These are phyloP conservation scores for Dorcus hopei DNA, from an alignment of 2,888 invertebrate species.

Conservation along the genomic window DNA sequence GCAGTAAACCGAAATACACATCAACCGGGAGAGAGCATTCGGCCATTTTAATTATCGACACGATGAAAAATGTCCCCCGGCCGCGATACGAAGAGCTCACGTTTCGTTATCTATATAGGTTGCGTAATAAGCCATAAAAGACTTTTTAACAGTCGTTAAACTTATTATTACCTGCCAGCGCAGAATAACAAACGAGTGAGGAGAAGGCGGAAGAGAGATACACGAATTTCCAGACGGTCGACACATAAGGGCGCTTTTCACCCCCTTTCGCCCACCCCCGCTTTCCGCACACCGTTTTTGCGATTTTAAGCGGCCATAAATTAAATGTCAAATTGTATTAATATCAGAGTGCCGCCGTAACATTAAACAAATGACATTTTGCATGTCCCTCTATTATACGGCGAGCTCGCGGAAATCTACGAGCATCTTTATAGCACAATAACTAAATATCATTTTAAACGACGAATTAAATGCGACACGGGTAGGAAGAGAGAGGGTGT, in stretches of 20 bases:
- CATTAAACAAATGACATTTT: conserved; percentile 41
- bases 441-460: conserved; percentile 2
- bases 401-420: background rate
- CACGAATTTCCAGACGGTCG: background rate
- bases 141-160: background rate
- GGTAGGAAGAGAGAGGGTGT: too few species aligned
- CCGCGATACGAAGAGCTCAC: background rate
- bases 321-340: conserved; percentile 42
- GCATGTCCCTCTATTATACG: conserved; percentile 25
- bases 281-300: conserved; percentile 23
- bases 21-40: too few species aligned
- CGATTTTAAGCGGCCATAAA: conserved; percentile 37
- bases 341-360: conserved; percentile 32
- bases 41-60: too few species aligned
- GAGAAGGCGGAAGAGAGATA: background rate
- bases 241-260: background rate
- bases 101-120: background rate
- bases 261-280: background rate
- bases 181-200: background rate
- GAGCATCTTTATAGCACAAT: conserved; percentile 10
- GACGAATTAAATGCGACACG: too few species aligned
- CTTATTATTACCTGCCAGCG: background rate
- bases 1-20: too few species aligned
- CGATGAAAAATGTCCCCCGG: too few species aligned
- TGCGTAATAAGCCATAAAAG: background rate